These are phyloP conservation scores for Aleadryas rufinucha DNA, from an alignment of 2,113 vertebrate species.

Conservation along the genomic window DNA sequence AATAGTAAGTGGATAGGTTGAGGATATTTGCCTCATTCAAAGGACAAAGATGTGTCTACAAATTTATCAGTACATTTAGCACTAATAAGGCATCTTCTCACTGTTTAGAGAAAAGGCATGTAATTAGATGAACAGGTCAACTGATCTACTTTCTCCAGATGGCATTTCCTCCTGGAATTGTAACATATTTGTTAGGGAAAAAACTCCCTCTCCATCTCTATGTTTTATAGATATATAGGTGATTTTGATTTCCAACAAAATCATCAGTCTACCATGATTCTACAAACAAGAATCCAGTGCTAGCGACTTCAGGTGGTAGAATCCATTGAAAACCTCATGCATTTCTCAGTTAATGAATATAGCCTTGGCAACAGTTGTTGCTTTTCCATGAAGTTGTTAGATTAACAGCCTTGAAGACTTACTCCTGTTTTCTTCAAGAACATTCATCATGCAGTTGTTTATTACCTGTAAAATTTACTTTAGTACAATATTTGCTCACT, in stretches of 20 bases:
- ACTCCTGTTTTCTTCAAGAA: neutral
- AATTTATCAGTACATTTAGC: neutral
- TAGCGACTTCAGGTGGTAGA: neutral
- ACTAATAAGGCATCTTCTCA: neutral
- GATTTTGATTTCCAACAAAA: neutral
- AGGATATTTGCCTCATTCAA: neutral
- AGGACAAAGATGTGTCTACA: neutral
- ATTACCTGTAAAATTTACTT: neutral
- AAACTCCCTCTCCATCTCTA: neutral
- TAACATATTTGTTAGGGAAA: neutral
- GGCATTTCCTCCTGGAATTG: accelerated
- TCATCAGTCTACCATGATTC: neutral
- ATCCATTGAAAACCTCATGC: neutral
- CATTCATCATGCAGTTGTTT: neutral
- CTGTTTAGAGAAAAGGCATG: neutral
- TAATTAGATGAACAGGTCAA: neutral
- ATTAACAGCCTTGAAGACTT: neutral
- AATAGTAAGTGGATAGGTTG: neutral
- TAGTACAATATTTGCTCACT: neutral
- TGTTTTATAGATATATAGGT: neutral
- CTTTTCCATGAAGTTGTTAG: neutral
- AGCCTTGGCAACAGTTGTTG: neutral
- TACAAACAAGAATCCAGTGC: neutral
- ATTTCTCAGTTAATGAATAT: neutral
- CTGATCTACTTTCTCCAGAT: neutral